Base-by-base conservation (phyloP, 2,797 vertebrate genomes). In the Calcarius lapponicus region DNA sequence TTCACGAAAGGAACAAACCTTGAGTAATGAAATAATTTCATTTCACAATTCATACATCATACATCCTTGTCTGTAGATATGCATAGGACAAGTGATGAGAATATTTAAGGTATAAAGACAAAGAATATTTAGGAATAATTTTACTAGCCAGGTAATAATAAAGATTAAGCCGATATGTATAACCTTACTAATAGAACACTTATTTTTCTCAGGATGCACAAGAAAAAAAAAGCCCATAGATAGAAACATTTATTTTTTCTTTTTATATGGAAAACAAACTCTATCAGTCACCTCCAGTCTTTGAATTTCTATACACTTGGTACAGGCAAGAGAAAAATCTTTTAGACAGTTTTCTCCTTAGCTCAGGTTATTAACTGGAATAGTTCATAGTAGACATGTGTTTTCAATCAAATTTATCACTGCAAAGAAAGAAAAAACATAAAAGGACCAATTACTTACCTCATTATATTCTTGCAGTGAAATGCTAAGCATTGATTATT, bases 171-270 rank as follows among this genome's bases (percentile, higher is more conserved):
- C 21, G 38, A 11, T 69, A 26, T 21, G 10, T 22, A 76, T 47
- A 21, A 6, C 11, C 9, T 43, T 48, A 62, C 4, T 29, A 43
- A 50, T 1, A 15, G 9, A 25, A 28, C 61, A 58, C 2, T 1
- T 42, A 10, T 56, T 53, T 80, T 40, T 20, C 34, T 48, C 17
- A 58, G 24, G 9, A 60, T 56, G 69, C 18, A 17, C 1, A 3
- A 29, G 8, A 4, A 32, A 51, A 15, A 42, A 17, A 17, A 17
- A 36, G 0, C 1, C 4, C 7, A 11, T 3, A 64, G 16, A 48
- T 42, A 43, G 25, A 43, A 40, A 47, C 2, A 31, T 45, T 15
- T 42, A 9, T 36, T 47, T 11, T 70, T 58, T 71, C 50, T 38
- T 14, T 4, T 7, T 42, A 6, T n/a, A 15, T 45, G 17, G 28